Conservation (phyloP, 2,888 invertebrate species). For the Eudemis profundana region DNA sequence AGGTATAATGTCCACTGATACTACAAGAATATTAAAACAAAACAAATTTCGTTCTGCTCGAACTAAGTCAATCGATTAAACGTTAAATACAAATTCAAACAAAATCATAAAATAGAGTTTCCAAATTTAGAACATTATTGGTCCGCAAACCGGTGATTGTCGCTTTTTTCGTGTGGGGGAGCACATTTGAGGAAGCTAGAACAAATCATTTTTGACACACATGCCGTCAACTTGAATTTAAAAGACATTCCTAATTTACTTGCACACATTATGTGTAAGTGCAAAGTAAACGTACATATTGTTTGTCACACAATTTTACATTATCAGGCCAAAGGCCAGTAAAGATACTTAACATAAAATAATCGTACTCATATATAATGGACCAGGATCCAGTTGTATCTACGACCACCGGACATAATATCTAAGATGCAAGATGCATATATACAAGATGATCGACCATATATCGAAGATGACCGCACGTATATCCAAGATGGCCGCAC, state of each 20-base stretch:
- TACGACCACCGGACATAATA: neutral
- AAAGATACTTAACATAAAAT: too few relatives aligned
- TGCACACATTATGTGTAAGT: too few relatives aligned
- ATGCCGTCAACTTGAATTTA: neutral
- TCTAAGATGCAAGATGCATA: too few relatives aligned
- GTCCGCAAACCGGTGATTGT: slow-evolving; percentile 28
- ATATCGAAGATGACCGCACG: neutral
- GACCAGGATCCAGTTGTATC: neutral
- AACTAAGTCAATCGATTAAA: slow-evolving; percentile 13
- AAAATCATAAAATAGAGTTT: slow-evolving; percentile 45
- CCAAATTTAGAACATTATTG: slow-evolving; percentile 47
- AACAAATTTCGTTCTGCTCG: neutral
- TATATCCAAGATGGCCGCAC: neutral
- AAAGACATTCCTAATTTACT: too few relatives aligned
- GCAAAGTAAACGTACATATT: too few relatives aligned
- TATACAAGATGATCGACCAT: neutral
- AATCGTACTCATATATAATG: neutral
- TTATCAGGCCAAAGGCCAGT: too few relatives aligned
- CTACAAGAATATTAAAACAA: neutral
- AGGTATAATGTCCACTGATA: neutral
- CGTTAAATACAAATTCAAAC: slow-evolving; percentile 21
- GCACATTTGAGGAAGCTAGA: too few relatives aligned
- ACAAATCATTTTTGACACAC: neutral
- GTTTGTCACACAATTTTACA: too few relatives aligned
- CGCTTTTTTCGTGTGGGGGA: too few relatives aligned